Evolutionary conservation across 2,797 vertebrate genomes (phyloP).

Genomic region (Serranus cabrilla): DNA sequence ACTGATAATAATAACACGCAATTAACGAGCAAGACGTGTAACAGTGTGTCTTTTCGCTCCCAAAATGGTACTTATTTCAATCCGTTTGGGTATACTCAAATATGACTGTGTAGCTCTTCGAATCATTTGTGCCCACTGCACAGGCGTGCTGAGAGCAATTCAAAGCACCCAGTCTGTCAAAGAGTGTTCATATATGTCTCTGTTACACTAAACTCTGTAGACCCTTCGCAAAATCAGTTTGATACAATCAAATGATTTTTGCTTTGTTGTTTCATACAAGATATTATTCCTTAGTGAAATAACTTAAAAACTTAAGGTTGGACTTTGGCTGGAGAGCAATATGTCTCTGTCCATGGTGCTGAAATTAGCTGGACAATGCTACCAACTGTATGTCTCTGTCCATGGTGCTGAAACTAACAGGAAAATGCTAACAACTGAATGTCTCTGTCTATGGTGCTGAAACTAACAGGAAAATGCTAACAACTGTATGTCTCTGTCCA

Average conservation of each 20-base stretch:
- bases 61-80: conserved; percentile 52
- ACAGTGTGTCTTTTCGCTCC: conserved; percentile 64
- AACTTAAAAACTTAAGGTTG: no score
- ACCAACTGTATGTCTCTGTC: no score
- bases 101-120: conserved; percentile 38
- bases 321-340: no score
- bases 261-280: not conserved
- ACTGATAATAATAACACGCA: conserved; percentile 77
- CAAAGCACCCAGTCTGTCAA: conserved; percentile 22
- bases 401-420: not conserved
- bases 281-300: no score
- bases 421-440: not conserved
- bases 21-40: conserved; percentile 76
- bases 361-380: no score
- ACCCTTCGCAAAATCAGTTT: not conserved
- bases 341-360: no score
- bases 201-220: conserved; percentile 13
- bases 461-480: not conserved
- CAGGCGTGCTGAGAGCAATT: conserved; percentile 37
- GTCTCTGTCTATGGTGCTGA: not conserved
- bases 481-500: not conserved
- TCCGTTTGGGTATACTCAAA: conserved; percentile 53
- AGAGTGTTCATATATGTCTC: conserved; percentile 34
- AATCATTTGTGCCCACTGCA: conserved; percentile 43
- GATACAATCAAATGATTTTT: conserved; percentile 21